These are phyloP conservation scores for Lacanobia oleracea DNA, from an alignment of 2,888 invertebrate species.

Conservation along the genomic window DNA sequence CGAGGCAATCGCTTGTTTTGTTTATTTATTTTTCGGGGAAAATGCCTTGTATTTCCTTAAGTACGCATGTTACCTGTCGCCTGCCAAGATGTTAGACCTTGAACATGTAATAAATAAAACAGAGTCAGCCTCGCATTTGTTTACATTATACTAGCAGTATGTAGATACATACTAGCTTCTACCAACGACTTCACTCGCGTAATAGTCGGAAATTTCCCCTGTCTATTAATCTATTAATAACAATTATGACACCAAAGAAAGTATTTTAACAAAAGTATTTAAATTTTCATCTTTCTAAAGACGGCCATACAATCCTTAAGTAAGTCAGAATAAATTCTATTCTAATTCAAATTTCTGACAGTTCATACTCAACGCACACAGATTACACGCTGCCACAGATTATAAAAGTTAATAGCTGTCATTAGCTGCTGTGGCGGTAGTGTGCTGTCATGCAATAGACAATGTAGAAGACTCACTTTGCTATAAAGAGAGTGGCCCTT, in stretches of 20 bases:
- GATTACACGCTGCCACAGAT: constrained; percentile 46
- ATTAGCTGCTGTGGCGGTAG: constrained; percentile 34
- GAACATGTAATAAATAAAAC: constrained; percentile 21
- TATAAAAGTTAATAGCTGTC: constrained; percentile 48
- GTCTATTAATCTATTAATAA: too few relatives aligned
- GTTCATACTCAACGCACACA: constrained; percentile 19
- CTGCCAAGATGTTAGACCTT: neutral
- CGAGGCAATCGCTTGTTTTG: neutral
- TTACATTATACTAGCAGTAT: neutral
- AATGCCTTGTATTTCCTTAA: constrained; percentile 5
- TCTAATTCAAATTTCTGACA: constrained; percentile 44
- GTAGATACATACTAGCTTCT: too few relatives aligned
- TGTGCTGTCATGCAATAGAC: constrained; percentile 21
- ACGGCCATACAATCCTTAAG: neutral
- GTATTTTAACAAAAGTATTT: neutral
- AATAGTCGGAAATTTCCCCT: too few relatives aligned
- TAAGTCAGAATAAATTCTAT: constrained; percentile 14
- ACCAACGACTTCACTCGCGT: too few relatives aligned
- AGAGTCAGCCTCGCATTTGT: neutral
- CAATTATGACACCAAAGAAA: neutral
- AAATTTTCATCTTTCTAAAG: neutral
- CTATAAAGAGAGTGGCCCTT: neutral
- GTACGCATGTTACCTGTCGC: constrained; percentile 15
- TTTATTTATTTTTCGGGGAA: neutral
- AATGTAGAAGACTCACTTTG: constrained; percentile 18